Evolutionary conservation across 2,888 invertebrate species (phyloP).

Genomic region (Caenorhabditis uteleia): DNA sequence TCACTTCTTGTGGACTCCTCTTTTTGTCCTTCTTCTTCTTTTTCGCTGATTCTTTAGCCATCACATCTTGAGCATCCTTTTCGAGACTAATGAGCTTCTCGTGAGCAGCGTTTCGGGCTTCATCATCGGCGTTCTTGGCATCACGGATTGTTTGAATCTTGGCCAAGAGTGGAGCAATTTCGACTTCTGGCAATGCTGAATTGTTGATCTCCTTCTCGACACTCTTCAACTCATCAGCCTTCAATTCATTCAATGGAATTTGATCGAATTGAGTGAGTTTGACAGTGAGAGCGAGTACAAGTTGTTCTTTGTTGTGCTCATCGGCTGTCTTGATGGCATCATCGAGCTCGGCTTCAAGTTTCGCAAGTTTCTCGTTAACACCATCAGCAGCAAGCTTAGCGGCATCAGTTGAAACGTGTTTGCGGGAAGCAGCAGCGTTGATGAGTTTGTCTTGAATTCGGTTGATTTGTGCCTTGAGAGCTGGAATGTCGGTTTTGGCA

Average conservation of each 20-base stretch:
- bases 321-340: conserved; percentile 38
- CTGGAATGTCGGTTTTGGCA: conserved; percentile 32
- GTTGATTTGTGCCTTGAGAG: conserved; percentile 43
- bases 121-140: conserved; percentile 20
- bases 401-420: conserved; percentile 36
- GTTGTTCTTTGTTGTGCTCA: conserved; percentile 40
- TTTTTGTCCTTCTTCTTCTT: conserved; percentile 44
- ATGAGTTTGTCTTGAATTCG: conserved; percentile 35
- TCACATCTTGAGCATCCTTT: conserved; percentile 28
- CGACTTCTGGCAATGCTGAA: conserved; percentile 24
- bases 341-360: conserved; percentile 33
- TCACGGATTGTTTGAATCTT: conserved; percentile 15
- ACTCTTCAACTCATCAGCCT: conserved; percentile 12
- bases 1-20: conserved; percentile 28
- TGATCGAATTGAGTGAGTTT: conserved; percentile 35
- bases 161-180: conserved; percentile 7
- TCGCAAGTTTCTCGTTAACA: conserved; percentile 21
- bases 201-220: conserved; percentile 32
- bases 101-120: conserved; percentile 35
- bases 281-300: conserved; percentile 27
- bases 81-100: conserved; percentile 27
- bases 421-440: conserved; percentile 33
- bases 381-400: conserved; percentile 22
- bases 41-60: conserved; percentile 27
- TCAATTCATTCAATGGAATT: conserved; percentile 24